Base-by-base conservation (phyloP, 2,888 invertebrate genomes). In the Diadromus collaris region DNA sequence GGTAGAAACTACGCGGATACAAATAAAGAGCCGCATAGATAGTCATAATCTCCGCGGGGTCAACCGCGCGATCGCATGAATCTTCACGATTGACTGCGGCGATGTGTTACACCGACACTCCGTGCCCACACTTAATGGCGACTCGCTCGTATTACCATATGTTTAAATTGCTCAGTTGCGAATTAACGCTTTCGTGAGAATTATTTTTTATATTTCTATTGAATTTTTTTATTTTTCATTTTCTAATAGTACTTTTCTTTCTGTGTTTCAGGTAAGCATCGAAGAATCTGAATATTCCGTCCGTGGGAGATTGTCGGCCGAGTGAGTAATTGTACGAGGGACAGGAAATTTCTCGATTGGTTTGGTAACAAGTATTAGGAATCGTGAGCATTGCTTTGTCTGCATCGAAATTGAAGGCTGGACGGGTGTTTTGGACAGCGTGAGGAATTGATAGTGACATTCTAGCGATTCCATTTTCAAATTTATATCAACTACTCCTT, bases 251-350 rank as follows among this genome's bases (percentile, higher is more conserved):
- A 6, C 6, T 54, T 81, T 81, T 7, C 2, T 44, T 73, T 74
- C 69, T 82, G 29, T 85, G 84, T 86, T 86, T 60, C 84, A 85
- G 85, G 85, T 87, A 85, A 87, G 86, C 83, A 81, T 81, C 70
- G 44, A n/a, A 2, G 32, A 38, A n/a, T 51, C 48, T 48, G 74
- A 69, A 63, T 75, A 48, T 46, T 69, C 19, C 32, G 38, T 54
- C n/a, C 19, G 69, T 44, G 48, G 56, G 64, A 41, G 44, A 10
- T 24, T 34, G 3, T 27, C 32, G 46, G 6, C 46, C 27, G 64
- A 58, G 79, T 77, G 71, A 75, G 77, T 81, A 70, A 67, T 29
- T 41, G 19, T 2, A 56, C 54, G 16, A 13, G 1, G 54, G 13
- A n/a, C n/a, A n/a, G n/a, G n/a, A n/a, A 16, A 16, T 54, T 6